Evolutionary conservation across 2,888 invertebrate genomes (phyloP).

Genomic region (Thymelicus lineola): DNA sequence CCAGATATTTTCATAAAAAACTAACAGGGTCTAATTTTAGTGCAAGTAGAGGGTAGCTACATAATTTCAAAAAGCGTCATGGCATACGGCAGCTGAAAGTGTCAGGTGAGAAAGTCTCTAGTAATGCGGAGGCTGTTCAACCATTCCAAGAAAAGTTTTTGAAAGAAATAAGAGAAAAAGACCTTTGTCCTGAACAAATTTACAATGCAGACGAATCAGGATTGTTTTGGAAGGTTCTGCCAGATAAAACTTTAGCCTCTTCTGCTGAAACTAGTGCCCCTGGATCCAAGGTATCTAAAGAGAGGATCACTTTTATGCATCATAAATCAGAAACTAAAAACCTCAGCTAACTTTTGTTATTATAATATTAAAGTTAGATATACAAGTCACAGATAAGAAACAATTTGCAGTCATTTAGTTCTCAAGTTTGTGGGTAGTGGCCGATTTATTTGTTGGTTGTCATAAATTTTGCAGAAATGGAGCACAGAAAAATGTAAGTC

Average conservation of each 20-base stretch:
- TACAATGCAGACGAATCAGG: conserved; percentile 39
- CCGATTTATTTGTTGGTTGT: too few species aligned
- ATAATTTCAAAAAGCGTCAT: conserved; percentile 4
- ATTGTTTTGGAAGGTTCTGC: conserved; percentile 43
- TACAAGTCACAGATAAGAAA: too few species aligned
- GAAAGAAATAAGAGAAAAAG: conserved; percentile 39
- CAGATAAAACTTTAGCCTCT: conserved; percentile 40
- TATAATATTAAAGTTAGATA: too few species aligned
- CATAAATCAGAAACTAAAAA: too few species aligned
- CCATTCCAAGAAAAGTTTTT: conserved; percentile 37
- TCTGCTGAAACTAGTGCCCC: conserved; percentile 40
- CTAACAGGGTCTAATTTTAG: not conserved
- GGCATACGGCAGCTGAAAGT: conserved; percentile 2
- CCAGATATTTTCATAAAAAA: conserved; percentile 31
- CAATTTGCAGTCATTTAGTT: too few species aligned
- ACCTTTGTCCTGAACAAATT: conserved; percentile 17
- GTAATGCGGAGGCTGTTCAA: conserved; percentile 39
- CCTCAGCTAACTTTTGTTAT: too few species aligned
- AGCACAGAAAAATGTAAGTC: too few species aligned
- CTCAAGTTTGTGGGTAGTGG: too few species aligned
- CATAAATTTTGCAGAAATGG: too few species aligned
- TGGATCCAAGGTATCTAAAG: conserved; percentile 36
- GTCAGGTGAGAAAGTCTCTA: conserved; percentile 4
- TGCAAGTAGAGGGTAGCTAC: conserved; percentile 4
- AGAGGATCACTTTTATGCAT: conserved; percentile 42